Base-by-base conservation (phyloP, 2,797 vertebrate genomes). In the Carduelis carduelis region DNA sequence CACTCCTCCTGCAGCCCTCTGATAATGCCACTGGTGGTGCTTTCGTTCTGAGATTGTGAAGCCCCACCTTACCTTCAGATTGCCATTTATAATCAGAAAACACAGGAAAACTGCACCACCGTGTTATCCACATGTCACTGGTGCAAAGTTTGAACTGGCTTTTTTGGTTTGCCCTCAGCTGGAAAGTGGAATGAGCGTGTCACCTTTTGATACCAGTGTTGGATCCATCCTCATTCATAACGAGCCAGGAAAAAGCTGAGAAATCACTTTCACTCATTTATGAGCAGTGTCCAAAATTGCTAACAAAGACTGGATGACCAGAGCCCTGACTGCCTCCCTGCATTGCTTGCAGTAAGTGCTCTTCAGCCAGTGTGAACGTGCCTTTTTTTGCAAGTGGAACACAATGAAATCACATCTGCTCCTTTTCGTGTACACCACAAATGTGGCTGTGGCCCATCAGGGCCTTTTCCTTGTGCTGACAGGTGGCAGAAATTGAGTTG, bases 391-490 rank as follows among this genome's bases (percentile, higher is more conserved):
- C 30, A 2, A 15, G 27, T 53, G 50, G 39, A 86, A 86, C 59
- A 88, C 57, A 91, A 77, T 83, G 69, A 93, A 95, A 71, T 65
- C 76, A 43, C 64, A 80, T 91, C 49, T 91, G 82, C 56, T 66
- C 23, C 64, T 90, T 86, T 78, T 75, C 17, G 11, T 28, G 47
- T 30, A 61, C 35, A 34, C 0, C 0, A 52, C 2, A 5, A 68
- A n/a, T 47, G 63, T 49, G 55, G 60, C 47, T 72, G 50, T 71
- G 87, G 46, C 65, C 57, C 34, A 7, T 80, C 32, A 75, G 43
- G 47, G 49, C 43, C 65, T 64, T 90, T 75, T 93, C 53, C 61
- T 83, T 81, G 39, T 23, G 39, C 80, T 75, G 61, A 65, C 66
- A 93, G 69, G 79, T 76, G 72, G 85, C 39, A 91, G 69, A 81